Evolutionary conservation across 2,797 vertebrate genomes (phyloP).

Genomic region (Danio aesculapii): DNA sequence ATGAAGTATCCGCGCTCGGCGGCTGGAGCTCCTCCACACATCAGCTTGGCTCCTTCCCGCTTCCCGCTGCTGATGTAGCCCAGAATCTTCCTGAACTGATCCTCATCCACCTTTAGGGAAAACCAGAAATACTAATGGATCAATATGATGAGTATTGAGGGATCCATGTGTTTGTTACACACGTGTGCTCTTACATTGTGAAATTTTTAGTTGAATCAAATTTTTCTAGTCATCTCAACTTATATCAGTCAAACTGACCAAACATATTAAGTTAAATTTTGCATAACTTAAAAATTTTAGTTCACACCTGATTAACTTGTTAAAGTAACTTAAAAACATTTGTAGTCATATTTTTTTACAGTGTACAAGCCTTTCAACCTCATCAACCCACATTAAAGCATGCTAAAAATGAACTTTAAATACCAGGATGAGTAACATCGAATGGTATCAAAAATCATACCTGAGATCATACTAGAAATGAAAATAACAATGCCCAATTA

Average conservation of each 20-base stretch:
- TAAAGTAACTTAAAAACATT: too few species aligned
- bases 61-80: slow-evolving; percentile 90
- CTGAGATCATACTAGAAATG: too few species aligned
- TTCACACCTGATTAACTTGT: too few species aligned
- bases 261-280: too few species aligned
- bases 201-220: too few species aligned
- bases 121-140: neutral
- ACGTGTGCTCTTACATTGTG: neutral
- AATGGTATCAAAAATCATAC: neutral
- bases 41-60: slow-evolving; percentile 90
- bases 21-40: slow-evolving; percentile 89
- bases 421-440: neutral
- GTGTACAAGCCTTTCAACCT: neutral
- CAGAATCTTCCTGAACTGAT: slow-evolving; percentile 93
- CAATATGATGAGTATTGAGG: neutral
- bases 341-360: too few species aligned
- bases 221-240: too few species aligned
- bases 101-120: slow-evolving; percentile 85
- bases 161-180: neutral
- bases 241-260: too few species aligned
- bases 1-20: slow-evolving; percentile 93
- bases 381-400: neutral
- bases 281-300: too few species aligned
- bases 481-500: neutral
- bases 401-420: neutral